These are phyloP conservation scores for Philaethria dido DNA, from an alignment of 2,888 invertebrate genomes.

Conservation along the genomic window DNA sequence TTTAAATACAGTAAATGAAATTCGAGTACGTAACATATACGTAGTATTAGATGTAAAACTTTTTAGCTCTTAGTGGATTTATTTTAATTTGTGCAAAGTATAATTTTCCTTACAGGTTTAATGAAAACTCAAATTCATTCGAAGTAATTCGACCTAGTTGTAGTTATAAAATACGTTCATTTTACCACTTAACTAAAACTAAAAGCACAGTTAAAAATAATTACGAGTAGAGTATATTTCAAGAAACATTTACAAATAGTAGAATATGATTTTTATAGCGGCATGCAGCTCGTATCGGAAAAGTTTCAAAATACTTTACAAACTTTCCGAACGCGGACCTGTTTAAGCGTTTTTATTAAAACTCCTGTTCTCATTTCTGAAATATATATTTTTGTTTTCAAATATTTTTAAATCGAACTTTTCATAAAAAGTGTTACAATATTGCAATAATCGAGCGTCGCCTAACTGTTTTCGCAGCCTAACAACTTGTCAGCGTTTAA, in stretches of 20 bases:
- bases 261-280: conserved; percentile 45
- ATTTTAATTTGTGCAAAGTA: conserved; percentile 15
- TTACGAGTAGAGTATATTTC: conserved; percentile 39
- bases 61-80: background rate
- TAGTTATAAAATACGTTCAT: conserved; percentile 31
- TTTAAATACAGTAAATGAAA: background rate
- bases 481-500: conserved; percentile 49
- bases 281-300: conserved; percentile 41
- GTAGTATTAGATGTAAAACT: background rate
- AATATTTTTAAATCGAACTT: conserved; percentile 6
- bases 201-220: conserved; percentile 40
- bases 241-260: conserved; percentile 46
- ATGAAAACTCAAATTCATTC: conserved; percentile 23
- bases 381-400: conserved; percentile 28
- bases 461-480: conserved; percentile 44
- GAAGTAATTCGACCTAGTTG: conserved; percentile 29
- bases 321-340: conserved; percentile 44
- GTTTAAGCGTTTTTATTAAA: conserved; percentile 36
- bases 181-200: conserved; percentile 38
- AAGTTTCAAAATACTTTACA: conserved; percentile 45
- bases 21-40: background rate
- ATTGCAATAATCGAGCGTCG: conserved; percentile 29
- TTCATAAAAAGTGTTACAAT: conserved; percentile 9
- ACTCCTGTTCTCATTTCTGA: conserved; percentile 24
- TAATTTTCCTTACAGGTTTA: conserved; percentile 18